These are phyloP conservation scores for Chymomyza amoena DNA, from an alignment of 2,888 invertebrate species.

Conservation along the genomic window DNA sequence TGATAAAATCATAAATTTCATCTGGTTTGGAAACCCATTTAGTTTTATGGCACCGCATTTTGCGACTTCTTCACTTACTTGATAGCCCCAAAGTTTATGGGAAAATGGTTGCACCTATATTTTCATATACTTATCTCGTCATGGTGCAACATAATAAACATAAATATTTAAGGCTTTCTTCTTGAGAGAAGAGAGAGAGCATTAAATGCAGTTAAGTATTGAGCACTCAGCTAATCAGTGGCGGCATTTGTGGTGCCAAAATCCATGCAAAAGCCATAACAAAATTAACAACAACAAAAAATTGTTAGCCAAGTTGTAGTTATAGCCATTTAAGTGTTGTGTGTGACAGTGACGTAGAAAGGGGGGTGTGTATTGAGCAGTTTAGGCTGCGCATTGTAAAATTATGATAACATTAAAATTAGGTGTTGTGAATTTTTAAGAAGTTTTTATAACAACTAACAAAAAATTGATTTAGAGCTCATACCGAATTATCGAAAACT, in stretches of 20 bases:
- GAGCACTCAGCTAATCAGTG: constrained; percentile 23
- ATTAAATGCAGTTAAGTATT: constrained; percentile 1
- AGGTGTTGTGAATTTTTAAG: too few relatives aligned
- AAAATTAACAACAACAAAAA: not conserved
- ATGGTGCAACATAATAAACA: not conserved
- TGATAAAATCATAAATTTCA: not conserved
- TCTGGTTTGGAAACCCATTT: not conserved
- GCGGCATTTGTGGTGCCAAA: not conserved
- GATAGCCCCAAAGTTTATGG: not conserved
- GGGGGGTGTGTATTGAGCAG: not conserved
- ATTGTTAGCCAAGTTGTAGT: not conserved
- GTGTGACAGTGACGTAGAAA: not conserved
- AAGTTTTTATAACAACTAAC: too few relatives aligned
- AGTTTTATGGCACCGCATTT: not conserved
- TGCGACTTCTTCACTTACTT: not conserved
- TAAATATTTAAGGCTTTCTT: constrained; percentile 17
- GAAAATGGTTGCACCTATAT: not conserved
- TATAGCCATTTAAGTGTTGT: not conserved
- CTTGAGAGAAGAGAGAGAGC: constrained; percentile 11
- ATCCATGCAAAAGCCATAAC: not conserved
- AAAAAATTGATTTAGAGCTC: too few relatives aligned
- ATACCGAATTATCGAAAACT: too few relatives aligned
- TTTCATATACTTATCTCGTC: not conserved
- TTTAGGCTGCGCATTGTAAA: not conserved
- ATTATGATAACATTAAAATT: too few relatives aligned